Evolutionary conservation across 2,113 vertebrate genomes (phyloP).

Genomic region (Gasterosteus aculeatus): DNA sequence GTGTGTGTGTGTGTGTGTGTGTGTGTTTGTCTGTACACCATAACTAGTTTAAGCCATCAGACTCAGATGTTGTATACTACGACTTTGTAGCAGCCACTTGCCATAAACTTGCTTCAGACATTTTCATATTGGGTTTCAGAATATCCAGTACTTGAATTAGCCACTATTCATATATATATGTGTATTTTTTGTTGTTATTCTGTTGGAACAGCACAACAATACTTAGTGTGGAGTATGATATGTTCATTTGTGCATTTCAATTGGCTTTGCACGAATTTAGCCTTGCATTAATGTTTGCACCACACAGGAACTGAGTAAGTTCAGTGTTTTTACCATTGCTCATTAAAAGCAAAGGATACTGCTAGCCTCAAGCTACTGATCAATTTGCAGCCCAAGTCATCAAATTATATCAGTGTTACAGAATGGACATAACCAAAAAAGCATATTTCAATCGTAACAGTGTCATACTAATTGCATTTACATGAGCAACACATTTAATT

Average conservation of each 20-base stretch:
- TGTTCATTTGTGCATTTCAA: not conserved
- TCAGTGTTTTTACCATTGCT: slow-evolving; percentile 1
- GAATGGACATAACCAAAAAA: slow-evolving; percentile 1
- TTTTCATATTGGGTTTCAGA: not conserved
- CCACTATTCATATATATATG: no score
- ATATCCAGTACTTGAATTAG: not conserved
- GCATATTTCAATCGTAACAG: not conserved
- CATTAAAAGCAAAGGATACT: slow-evolving; percentile 27
- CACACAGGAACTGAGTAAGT: not conserved
- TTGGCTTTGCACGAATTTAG: not conserved
- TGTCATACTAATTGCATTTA: not conserved
- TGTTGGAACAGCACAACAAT: not conserved
- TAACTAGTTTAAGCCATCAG: not conserved
- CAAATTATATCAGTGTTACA: slow-evolving; percentile 8
- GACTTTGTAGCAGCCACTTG: slow-evolving; percentile 5
- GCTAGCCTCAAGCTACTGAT: slow-evolving; percentile 33
- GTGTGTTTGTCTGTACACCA: not conserved
- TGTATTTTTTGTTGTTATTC: not conserved
- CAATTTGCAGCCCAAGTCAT: slow-evolving; percentile 3
- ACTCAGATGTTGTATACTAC: slow-evolving; percentile 14
- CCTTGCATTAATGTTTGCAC: not conserved
- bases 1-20: slow-evolving; percentile 14
- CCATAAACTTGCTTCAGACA: not conserved
- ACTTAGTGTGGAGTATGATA: no score
- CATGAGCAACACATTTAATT: not conserved